Base-by-base conservation (phyloP, 2,797 vertebrate species). In the Sus cebifrons region DNA sequence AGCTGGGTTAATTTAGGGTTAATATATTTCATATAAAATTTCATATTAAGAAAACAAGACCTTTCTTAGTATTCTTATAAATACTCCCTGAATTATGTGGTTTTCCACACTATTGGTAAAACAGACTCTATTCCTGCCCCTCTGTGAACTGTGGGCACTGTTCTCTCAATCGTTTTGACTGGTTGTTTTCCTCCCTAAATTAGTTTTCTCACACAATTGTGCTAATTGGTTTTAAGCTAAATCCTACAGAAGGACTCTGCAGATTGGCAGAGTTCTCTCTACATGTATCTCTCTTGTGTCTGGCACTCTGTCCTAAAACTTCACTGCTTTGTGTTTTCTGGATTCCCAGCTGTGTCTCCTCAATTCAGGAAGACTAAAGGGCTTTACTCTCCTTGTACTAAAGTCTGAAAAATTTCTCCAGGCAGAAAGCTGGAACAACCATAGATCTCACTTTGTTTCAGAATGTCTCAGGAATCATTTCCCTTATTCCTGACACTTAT, bases 61-160 rank as follows among this genome's bases (percentile, higher is more conserved):
- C 2, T 40, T 87, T 91, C n/a, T 82, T 88, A 78, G 4, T 54
- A 73, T 54, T 96, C 8, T 90, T 67, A 84, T 18, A 17, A 84
- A 58, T 52, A 49, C 3, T 3, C 54, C 25, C 40, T 93, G 18
- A 91, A 14, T 77, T 64, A 44, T 65, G 40, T 44, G 3, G 4
- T n/a, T 89, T 91, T 89, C 60, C 54, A 3, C 11, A 40, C 21
- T 60, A 67, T 87, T 11, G 32, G 64, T 36, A 36, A 36, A 84
- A 73, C 16, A 81, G 15, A 56, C 13, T 78, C 10, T 36, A 25
- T 64, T 75, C 25, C 1, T 89, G n/a, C 3, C 40, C 17, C 6
- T 40, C 0, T 77, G n/a, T 64, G 29, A 89, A 1, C 3, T 77
- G 4, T 36, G 9, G 5, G 6, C 2, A 64, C 3, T 32, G 3